Conservation (phyloP, 2,888 invertebrate species). For the Plagodis pulveraria region DNA sequence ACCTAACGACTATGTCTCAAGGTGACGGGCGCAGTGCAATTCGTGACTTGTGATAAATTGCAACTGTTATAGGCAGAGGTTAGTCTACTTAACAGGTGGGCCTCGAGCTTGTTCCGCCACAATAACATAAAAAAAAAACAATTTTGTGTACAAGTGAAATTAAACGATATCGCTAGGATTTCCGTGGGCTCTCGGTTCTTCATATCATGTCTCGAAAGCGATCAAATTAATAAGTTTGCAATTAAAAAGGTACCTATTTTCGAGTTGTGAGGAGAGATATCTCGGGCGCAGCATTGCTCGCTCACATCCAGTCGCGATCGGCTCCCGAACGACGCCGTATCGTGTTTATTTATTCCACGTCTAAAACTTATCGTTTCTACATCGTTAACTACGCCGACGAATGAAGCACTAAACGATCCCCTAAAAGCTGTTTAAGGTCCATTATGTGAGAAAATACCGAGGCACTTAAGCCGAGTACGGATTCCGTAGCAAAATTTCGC, state of each 20-base stretch:
- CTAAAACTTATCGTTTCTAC: conserved; percentile 70
- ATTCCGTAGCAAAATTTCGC: conserved; percentile 41
- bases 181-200: not conserved
- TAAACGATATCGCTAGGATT: not conserved
- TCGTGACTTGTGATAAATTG: no score
- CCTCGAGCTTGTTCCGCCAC: no score
- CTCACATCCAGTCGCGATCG: conserved; percentile 37
- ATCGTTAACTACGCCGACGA: conserved; percentile 67
- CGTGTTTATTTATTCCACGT: conserved; percentile 65
- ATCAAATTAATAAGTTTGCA: conserved; percentile 16
- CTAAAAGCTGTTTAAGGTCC: conserved; percentile 68
- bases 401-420: conserved; percentile 64
- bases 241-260: conserved; percentile 18
- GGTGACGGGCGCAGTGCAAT: no score
- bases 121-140: no score
- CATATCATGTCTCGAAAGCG: conserved; percentile 1
- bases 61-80: no score
- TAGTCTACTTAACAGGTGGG: no score
- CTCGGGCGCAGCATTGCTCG: conserved; percentile 7
- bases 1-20: no score
- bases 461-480: conserved; percentile 57
- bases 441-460: conserved; percentile 63
- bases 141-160: no score
- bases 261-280: conserved; percentile 21
- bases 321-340: conserved; percentile 52